Evolutionary conservation across 1,140 invertebrate genomes (phyloP), one percentile per base, ranked within the genome.

Genomic region (Drusus annulatus): DNA sequence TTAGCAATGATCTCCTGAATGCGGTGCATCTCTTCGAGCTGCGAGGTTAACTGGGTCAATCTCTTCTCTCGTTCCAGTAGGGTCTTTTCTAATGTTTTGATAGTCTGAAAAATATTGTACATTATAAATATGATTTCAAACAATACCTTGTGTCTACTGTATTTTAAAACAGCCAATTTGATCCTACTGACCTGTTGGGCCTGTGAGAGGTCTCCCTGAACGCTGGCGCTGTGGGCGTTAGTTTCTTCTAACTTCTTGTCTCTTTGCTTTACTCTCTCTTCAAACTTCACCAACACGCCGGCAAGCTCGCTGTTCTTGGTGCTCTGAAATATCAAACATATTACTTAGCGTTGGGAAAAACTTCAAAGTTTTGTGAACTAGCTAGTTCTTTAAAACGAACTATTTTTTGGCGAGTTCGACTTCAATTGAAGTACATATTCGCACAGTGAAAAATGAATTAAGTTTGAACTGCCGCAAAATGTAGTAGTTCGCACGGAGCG

Each of bases 1-100:
- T 89, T 89, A 56, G 88, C 88, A 51, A 90, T 88, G 87, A 90
- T 88, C 77, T 90, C 89, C 79, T 90, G 89, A 3, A 89, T 87
- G 2, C 88, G 84, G 65, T 89, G 87, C 89, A 90, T 89, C 83
- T 90, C 89, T 71, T 90, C 88, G 28, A 90, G 82, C 78, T 90
- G 89, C n/a, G 86, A 85, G 25, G 86, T 89, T 74, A 90, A 81
- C 82, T 89, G 88, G 81, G 87, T 88, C 80, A 90, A 80, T 31
- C 89, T 83, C 83, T 89, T 89, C 81, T 90, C 89, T 7, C 89
- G 79, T 76, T 90, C 89, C 54, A 88, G 81, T 8, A 90, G 85
- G 0, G 88, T 89, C 84, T 90, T 90, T 81, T 90, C 89, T 51
- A 89, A 81, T 54, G 87, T 87, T 81, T 90, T 89, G 85, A 89